A percentile compares a stretch with the other conserved stretches of the same genome.
phyloP scores from a whole-genome alignment of 1,140 invertebrate genomes.

The Orius laevigatus region DNA sequence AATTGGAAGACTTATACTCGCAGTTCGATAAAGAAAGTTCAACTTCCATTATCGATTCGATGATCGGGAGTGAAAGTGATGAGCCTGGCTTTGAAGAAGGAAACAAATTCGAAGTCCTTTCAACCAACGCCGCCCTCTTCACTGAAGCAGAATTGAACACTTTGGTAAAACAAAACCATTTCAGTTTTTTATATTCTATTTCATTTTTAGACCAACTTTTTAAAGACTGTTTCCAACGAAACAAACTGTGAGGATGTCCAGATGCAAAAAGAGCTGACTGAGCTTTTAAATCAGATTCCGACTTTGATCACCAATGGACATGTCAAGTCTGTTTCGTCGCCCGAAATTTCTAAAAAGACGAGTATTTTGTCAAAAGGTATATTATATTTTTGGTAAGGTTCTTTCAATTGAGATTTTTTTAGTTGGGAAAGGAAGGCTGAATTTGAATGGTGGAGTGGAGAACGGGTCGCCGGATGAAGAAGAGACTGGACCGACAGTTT shows the following conservation, averaged over 20 bases:
- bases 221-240: conserved; percentile 27
- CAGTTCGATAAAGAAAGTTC: conserved; percentile 47
- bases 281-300: conserved; percentile 19
- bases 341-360: conserved; percentile 9
- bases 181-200: conserved; percentile 4
- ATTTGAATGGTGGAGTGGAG: conserved; percentile 5
- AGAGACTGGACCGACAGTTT: conserved; percentile 31
- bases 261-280: conserved; percentile 24
- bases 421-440: conserved; percentile 1
- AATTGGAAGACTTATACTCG: conserved; percentile 53
- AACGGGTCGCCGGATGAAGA: conserved; percentile 29
- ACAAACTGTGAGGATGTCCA: conserved; percentile 22
- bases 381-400: not conserved
- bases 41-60: conserved; percentile 3
- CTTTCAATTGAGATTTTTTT: not conserved
- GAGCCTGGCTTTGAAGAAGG: conserved; percentile 36
- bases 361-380: conserved; percentile 16
- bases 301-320: conserved; percentile 17
- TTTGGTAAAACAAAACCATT: conserved; percentile 32
- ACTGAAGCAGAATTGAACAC: conserved; percentile 46
- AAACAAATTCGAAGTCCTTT: conserved; percentile 40
- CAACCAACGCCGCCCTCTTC: conserved; percentile 45
- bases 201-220: conserved; percentile 29
- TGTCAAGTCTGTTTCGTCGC: conserved; percentile 9
- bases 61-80: conserved; percentile 17